Evolutionary conservation across 2,888 invertebrate species (phyloP), one percentile per base, ranked within the genome.

Genomic region (Drosophila pseudotakahashii): DNA sequence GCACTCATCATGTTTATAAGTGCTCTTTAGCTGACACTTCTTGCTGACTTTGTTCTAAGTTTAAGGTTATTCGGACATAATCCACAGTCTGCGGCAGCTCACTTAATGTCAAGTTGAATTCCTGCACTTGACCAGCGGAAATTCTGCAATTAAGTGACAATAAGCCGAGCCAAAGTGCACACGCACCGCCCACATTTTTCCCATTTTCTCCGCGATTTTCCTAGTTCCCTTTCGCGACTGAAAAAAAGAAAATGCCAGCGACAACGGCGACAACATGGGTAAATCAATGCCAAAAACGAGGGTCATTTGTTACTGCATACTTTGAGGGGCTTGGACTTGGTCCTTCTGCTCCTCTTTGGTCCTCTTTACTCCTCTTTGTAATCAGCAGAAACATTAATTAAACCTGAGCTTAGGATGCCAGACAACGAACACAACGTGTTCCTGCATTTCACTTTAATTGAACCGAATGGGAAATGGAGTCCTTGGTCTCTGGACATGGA

Each of bases 321-420:
- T 52, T 60, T 19, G 44, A 34, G 47, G 57, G 53, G 45, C 34
- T 30, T 30, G 7, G 55, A 50, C 36, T 57, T 48, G 14, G 51
- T 30, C 30, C 19, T n/a, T 34, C 32, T 10, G 44, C 37, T 63
- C 30, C 14, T 41, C 9, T 39, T 48, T 66, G 78, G 5, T 26
- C 23, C 23, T 23, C 23, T 23, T 23, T 23, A 23, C 23, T 26
- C 26, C 14, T 41, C 7, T 39, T 48, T 68, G 78, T 83, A 80
- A 80, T 78, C 73, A 83, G 71, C 47, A 53, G 47, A 41, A 60
- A 63, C 89, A 85, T 88, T 89, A 89, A 89, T 89, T 89, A 84
- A 75, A 66, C 63, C 75, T 26, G 69, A 74, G 61, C 77, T 60
- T 59, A 52, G 66, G 48, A 62, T 63, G 71, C 45, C 71, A 73